These are phyloP conservation scores for Cervus canadensis DNA, from an alignment of 2,113 vertebrate species.

Conservation along the genomic window DNA sequence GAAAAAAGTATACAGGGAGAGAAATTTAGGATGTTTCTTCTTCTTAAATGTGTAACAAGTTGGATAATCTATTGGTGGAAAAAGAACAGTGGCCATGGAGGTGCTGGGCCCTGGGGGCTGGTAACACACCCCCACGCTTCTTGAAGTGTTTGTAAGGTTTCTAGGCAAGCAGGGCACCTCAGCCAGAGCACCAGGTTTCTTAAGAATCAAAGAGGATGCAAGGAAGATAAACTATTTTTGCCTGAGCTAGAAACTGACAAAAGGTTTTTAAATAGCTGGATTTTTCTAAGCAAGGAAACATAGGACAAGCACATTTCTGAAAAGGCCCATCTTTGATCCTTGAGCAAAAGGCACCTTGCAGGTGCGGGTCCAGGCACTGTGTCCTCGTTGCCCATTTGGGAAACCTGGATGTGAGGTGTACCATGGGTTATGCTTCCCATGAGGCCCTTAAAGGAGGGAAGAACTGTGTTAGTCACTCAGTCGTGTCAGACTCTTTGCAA, in stretches of 20 bases:
- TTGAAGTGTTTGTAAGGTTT: no score
- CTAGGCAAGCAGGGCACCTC: accelerated
- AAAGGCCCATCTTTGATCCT: background rate
- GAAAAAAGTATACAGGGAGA: background rate
- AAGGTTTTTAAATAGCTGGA: background rate
- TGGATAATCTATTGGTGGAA: background rate
- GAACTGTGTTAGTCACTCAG: background rate
- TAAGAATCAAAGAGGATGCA: background rate
- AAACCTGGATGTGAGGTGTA: background rate
- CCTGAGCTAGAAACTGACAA: background rate
- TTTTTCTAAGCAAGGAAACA: background rate
- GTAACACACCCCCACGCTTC: background rate
- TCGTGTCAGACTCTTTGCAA: background rate
- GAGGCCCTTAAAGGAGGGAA: background rate
- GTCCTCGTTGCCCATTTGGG: background rate
- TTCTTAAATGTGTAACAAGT: background rate
- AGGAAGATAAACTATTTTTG: background rate
- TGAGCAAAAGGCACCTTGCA: background rate
- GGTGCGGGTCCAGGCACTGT: background rate
- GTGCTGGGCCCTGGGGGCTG: background rate
- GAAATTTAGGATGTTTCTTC: background rate
- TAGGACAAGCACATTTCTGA: background rate
- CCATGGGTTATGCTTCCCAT: accelerated
- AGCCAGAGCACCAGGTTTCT: background rate
- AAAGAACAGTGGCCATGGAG: background rate